These are phyloP conservation scores for Aelia acuminata DNA, from an alignment of 2,888 invertebrate genomes.

Conservation along the genomic window DNA sequence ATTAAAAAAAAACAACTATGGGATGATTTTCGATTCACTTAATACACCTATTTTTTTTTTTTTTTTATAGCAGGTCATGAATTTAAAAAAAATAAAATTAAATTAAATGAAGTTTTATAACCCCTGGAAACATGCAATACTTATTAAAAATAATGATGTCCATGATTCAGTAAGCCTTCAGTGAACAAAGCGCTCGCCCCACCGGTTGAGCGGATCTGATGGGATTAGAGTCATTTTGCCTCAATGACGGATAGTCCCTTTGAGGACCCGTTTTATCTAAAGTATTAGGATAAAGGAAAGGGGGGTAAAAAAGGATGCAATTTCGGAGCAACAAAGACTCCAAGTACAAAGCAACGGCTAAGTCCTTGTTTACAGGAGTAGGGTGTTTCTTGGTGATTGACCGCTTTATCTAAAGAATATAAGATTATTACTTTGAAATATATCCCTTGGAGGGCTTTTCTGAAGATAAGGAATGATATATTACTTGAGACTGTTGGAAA, in stretches of 20 bases:
- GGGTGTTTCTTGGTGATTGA: background rate
- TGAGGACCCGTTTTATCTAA: background rate
- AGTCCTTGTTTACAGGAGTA: background rate
- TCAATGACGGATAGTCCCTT: slow-evolving; percentile 5
- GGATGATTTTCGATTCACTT: too few species aligned
- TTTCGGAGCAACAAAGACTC: background rate
- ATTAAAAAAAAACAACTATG: too few species aligned
- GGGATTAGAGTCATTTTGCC: slow-evolving; percentile 23
- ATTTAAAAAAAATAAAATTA: background rate
- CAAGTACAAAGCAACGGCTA: background rate
- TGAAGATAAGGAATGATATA: background rate
- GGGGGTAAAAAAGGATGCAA: background rate
- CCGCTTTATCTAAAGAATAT: background rate
- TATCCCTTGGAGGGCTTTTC: background rate
- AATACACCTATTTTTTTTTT: too few species aligned
- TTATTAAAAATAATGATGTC: slow-evolving; percentile 30
- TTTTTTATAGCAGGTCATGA: too few species aligned
- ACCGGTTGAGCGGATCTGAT: background rate
- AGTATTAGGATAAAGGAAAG: background rate
- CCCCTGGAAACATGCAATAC: background rate
- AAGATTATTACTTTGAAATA: background rate
- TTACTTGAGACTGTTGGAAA: background rate
- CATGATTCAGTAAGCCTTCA: background rate
- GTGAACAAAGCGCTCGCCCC: background rate
- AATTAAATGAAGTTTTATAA: background rate